Base-by-base conservation (phyloP, 2,888 invertebrate genomes). In the Tipula vernalis region DNA sequence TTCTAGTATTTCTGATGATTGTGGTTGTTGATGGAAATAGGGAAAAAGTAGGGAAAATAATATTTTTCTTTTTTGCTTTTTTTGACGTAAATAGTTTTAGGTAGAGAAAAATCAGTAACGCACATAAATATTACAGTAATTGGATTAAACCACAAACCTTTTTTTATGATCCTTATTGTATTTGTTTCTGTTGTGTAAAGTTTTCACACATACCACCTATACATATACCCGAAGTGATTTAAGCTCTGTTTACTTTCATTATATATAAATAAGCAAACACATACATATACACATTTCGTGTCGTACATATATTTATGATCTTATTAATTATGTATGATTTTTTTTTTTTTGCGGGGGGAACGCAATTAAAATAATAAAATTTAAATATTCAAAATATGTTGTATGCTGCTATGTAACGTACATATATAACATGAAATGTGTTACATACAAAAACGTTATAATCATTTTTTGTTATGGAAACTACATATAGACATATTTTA, bases 271-370 rank as follows among this genome's bases (percentile, higher is more conserved):
- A 28, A 0, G 28, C 28, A 1, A n/a, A 41, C 36, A 39, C 13
- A 84, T 10, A 84, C 84, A 44, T 85, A 41, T 28, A 28, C 28
- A 28, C 28, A 28, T 28, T 28, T 85, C 85, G 85, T 85, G 85
- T 44, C 85, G 18, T 42, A 42, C 28, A 44, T 85, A 85, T 12
- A 85, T 85, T 85, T 85, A 85, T 85, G 41, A 42, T 28, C 42
- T 85, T 85, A 85, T 85, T 85, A 42, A 85, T 85, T 85, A 85
- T 85, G 85, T 42, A 85, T 85, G 41, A 42, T 85, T 85, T 28
- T 41, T 44, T 85, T 28, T 28, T 28, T 28, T 28, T n/a, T n/a
- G n/a, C n/a, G n/a, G n/a, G n/a, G 44, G 85, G 44, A 85, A 85
- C 85, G 42, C 28, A 85, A 85, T 42, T 42, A 85, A 85, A 85